A percentile compares a stretch with the other conserved stretches of the same genome.
Evolutionary conservation across 2,113 vertebrate genomes (phyloP).

Genomic region (Megaceryle maxima): DNA sequence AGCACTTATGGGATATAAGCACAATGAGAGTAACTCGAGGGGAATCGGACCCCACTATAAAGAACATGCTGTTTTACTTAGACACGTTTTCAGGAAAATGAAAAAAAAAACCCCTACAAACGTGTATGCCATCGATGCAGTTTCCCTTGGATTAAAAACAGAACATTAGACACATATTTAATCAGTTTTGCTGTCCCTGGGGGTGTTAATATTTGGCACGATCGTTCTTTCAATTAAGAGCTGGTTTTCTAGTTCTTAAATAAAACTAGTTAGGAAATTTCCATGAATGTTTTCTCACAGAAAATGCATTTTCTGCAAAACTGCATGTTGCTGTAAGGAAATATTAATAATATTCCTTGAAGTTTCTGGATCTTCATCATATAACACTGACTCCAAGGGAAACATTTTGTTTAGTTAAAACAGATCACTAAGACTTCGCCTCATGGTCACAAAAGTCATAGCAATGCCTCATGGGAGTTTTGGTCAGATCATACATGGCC

Average conservation of each 20-base stretch:
- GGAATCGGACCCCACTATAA: constrained; percentile 24
- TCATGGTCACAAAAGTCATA: not conserved
- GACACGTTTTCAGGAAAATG: constrained; percentile 28
- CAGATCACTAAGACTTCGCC: not conserved
- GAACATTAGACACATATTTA: constrained; percentile 56
- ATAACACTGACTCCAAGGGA: not conserved
- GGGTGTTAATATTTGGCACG: constrained; percentile 59
- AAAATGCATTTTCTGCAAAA: constrained; percentile 35
- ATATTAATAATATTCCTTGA: not conserved
- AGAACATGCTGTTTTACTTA: constrained; percentile 59
- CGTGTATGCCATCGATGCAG: not conserved
- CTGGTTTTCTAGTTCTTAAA: constrained; percentile 35
- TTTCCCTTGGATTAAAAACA: constrained; percentile 59
- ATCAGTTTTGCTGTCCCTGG: constrained; percentile 57
- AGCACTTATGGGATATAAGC: not conserved
- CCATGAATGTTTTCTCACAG: not conserved
- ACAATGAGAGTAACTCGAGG: not conserved
- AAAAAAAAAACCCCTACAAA: not conserved
- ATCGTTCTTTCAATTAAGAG: constrained; percentile 36
- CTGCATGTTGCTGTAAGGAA: not conserved
- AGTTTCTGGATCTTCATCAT: not conserved
- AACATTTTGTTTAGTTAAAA: not conserved
- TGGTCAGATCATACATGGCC: not conserved
- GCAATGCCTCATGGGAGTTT: not conserved
- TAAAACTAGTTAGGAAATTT: constrained; percentile 46